Base-by-base conservation (phyloP, 2,113 vertebrate genomes). In the Seriola quinqueradiata region DNA sequence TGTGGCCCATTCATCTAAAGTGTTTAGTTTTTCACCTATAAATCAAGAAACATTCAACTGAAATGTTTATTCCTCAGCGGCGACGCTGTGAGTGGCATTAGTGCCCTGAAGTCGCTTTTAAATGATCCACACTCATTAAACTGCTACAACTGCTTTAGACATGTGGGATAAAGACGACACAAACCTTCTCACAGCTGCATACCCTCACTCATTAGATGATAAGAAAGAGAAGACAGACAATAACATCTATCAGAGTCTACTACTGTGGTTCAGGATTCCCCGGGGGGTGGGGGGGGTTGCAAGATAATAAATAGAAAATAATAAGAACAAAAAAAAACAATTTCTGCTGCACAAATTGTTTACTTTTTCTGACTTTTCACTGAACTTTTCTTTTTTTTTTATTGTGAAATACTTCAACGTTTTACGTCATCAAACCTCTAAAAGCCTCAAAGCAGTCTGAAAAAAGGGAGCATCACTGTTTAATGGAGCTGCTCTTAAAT, bases 41-140 rank as follows among this genome's bases (percentile, higher is more conserved):
- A 32, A n/a, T 58, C 21, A 23, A 36, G 38, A 71, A 8, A 17
- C 69, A 34, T 55, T 19, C 34, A 14, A 1, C 21, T 50, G 3
- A 64, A 40, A 21, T 63, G 79, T 75, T 75, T 70, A 82, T 46
- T 25, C 16, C 17, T 5, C 32, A 14, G 25, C 10, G 21, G 9
- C 10, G 34, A 54, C 38, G 23, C 16, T 14, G 1, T 14, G 23
- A 14, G 23, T 32, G 5, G 25, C 42, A 11, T 44, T 44, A 12
- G 42, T 12, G 42, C 28, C 2, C 28, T 28, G 28, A 28, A 28
- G 28, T 28, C 28, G 28, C 28, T 46, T 16, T 16, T 11, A 16
- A 46, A 46, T 14, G 12, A 64, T 23, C 11, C 21, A 14, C 11
- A 14, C 21, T 42, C 61, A 14, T 8, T 38, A 21, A 61, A 61